Evolutionary conservation across 2,797 vertebrate species (phyloP), one percentile per base, ranked within the genome.

Genomic region (Cercopithecus mitis): DNA sequence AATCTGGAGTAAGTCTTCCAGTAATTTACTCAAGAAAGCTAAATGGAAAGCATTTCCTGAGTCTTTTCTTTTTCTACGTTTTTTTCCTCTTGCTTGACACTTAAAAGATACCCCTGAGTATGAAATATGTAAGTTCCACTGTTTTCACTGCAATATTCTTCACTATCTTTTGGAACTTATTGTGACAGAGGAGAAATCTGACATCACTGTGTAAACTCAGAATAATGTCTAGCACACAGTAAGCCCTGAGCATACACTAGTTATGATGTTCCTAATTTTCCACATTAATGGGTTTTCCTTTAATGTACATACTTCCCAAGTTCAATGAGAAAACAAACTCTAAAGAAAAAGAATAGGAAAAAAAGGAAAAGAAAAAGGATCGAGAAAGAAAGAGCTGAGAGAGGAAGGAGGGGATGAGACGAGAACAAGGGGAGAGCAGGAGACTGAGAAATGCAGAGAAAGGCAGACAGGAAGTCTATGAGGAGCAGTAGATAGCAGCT

Each of bases 391-490:
- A 24, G 9, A n/a, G 14, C 27, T 9, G 19, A 7, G 36, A 58
- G 27, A 52, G 8, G 97, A 90, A 97, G 90, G 92, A 88, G 96
- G n/a, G 15, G 33, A 67, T n/a, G 15, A 67, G 15, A 67, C 0
- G 4, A 67, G 33, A 67, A 67, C 15, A 33, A 17, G 14, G 61
- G 33, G 33, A n/a, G 14, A 14, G 19, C 24, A 22, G 25, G 43
- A 64, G 75, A 7, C 7, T 17, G 13, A 47, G 41, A 58, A 13
- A 76, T 1, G 7, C 12, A 75, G 33, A 47, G 20, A 52, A 72
- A 67, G 30, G 17, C 17, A 33, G 20, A 33, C 15, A 73, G 7
- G 17, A 2, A 14, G 3, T 19, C 9, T 1, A 2, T 2, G 30
- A 13, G 10, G 24, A 64, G 36, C 1, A 45, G 17, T 41, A 27